These are phyloP conservation scores for Bos indicus DNA, from an alignment of 2,113 vertebrate genomes.

Conservation along the genomic window DNA sequence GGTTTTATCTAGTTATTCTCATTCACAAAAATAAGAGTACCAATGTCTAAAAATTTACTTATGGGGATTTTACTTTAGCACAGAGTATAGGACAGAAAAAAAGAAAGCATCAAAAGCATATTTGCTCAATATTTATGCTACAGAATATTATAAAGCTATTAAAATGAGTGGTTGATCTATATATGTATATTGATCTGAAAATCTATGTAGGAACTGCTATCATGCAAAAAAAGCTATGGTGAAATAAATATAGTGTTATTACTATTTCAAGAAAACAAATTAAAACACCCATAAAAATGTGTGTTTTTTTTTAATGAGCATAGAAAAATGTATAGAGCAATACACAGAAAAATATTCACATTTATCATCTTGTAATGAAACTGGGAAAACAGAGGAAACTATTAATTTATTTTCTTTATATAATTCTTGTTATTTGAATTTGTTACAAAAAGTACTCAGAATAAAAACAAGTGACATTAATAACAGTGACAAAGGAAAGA, in stretches of 20 bases:
- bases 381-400: not conserved
- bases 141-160: not conserved
- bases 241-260: not conserved
- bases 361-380: not conserved
- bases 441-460: not conserved
- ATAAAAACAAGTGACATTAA: not conserved
- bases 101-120: not conserved
- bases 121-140: not conserved
- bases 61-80: not conserved
- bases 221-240: not conserved
- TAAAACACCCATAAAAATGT: not conserved
- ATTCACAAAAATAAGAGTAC: not conserved
- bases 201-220: not conserved
- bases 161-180: not conserved
- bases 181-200: not conserved
- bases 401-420: not conserved
- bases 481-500: not conserved
- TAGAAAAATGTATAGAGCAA: not conserved
- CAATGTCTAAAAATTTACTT: not conserved
- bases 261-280: not conserved
- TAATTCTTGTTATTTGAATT: not conserved
- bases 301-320: not conserved
- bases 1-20: not conserved
- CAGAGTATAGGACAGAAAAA: not conserved
- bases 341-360: not conserved